These are phyloP conservation scores for Epinotia bilunana DNA, from an alignment of 2,888 invertebrate genomes.

Conservation along the genomic window DNA sequence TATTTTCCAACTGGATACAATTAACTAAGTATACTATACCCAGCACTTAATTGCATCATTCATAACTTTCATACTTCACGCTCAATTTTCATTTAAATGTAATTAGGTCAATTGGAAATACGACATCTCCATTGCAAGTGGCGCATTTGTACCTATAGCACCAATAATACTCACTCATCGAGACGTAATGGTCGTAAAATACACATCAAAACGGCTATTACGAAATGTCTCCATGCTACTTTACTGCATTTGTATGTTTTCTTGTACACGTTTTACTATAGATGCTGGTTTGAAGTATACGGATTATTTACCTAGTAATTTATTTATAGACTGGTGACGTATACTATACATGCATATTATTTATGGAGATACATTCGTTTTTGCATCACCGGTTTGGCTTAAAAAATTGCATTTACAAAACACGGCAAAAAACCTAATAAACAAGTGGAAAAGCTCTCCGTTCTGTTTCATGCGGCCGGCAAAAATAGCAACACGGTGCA, in stretches of 20 bases:
- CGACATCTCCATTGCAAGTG: not conserved
- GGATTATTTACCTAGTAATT: not conserved
- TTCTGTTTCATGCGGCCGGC: constrained; percentile 9
- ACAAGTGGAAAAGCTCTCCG: constrained; percentile 11
- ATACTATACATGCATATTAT: too few relatives aligned
- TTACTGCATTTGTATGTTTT: constrained; percentile 24
- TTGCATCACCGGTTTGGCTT: not conserved
- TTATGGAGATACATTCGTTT: not conserved
- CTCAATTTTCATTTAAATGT: constrained; percentile 10
- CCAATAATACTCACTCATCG: not conserved
- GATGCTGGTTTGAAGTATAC: not conserved
- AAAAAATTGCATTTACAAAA: not conserved
- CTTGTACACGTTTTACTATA: not conserved
- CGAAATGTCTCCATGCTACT: constrained; percentile 8
- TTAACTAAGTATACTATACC: constrained; percentile 12
- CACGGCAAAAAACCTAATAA: not conserved
- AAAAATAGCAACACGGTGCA: constrained; percentile 14
- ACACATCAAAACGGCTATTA: not conserved
- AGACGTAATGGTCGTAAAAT: not conserved
- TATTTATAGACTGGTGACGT: not conserved
- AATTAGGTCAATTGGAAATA: constrained; percentile 20
- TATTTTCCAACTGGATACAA: constrained; percentile 17
- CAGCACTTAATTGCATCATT: constrained; percentile 4
- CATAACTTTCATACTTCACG: constrained; percentile 17
- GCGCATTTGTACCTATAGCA: constrained; percentile 16